Base-by-base conservation (phyloP, 2,797 vertebrate species). In the Chelonia mydas region DNA sequence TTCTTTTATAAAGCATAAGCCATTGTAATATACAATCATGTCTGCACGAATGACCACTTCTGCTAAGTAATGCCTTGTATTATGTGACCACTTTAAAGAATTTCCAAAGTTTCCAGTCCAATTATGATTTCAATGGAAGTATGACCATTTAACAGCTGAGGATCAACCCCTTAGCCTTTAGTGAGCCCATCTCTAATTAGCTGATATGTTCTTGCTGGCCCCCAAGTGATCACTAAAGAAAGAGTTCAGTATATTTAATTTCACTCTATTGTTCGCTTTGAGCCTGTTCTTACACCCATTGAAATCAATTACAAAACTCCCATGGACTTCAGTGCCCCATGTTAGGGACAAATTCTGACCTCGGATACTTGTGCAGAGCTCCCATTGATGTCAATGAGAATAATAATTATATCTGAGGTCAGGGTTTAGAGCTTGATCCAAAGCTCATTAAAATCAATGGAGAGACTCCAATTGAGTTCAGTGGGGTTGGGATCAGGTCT, bases 161-260 rank as follows among this genome's bases (percentile, higher is more conserved):
- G 61, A 45, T 80, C 84, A 86, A 23, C 61, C 85, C 78, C 7
- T 5, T 49, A 89, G 94, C 85, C 81, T 92, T 81, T 94, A 77
- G 31, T 94, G 90, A 93, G 88, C 28, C 68, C 79, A 86, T 11
- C 49, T 93, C 89, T 94, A 96, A 96, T 94, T 93, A 96, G 88
- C 82, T 85, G 89, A 47, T 0, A 0, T 31, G 15, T n/a, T 47
- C 94, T 84, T 88, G 92, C 89, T 79, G 61, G 87, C 84, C 83
- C 91, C 91, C 41, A 8, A 84, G 78, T 51, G 81, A 86, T 54
- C 90, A 51, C 57, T 1, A 50, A 41, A 74, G 68, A 74, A 45
- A 74, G 41, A 31, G 72, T 88, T 93, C 86, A 79, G 4, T 59
- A 5, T 28, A 88, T 86, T 78, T 81, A 83, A 87, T 96, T 94